Conservation (phyloP, 2,797 vertebrate species). For the Lacerta agilis region DNA sequence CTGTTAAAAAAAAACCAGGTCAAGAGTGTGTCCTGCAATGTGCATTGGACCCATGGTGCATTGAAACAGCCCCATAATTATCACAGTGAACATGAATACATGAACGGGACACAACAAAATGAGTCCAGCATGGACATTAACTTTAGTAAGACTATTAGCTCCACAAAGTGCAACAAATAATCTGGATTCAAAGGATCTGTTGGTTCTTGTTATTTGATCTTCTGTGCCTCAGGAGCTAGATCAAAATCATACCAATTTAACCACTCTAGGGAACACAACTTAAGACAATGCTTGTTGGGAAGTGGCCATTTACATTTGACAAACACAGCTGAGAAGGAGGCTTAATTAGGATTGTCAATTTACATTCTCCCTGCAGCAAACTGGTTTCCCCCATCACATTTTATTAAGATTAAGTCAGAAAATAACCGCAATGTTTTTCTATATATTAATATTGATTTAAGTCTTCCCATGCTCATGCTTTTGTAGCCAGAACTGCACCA, state of each 20-base stretch:
- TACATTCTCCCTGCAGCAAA: background rate
- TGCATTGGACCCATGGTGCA: too few relatives aligned
- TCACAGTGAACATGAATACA: too few relatives aligned
- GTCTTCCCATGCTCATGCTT: background rate
- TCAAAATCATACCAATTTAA: background rate
- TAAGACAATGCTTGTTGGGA: background rate
- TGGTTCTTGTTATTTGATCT: background rate
- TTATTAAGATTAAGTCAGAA: background rate
- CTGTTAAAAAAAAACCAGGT: too few relatives aligned
- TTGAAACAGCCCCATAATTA: too few relatives aligned
- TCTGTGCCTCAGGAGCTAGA: background rate
- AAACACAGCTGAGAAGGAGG: background rate
- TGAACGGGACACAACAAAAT: too few relatives aligned
- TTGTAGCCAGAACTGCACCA: background rate
- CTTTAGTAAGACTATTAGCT: background rate
- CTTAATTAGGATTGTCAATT: constrained; percentile 8
- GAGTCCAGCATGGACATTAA: background rate
- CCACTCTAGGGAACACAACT: background rate
- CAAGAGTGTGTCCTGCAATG: too few relatives aligned
- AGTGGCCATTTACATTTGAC: constrained; percentile 8
- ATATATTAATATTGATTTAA: background rate
- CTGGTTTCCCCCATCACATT: background rate
- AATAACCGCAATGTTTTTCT: background rate
- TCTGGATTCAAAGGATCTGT: background rate
- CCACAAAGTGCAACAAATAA: background rate